Base-by-base conservation (phyloP, 2,113 vertebrate species). In the Melanostigma gelatinosum region DNA sequence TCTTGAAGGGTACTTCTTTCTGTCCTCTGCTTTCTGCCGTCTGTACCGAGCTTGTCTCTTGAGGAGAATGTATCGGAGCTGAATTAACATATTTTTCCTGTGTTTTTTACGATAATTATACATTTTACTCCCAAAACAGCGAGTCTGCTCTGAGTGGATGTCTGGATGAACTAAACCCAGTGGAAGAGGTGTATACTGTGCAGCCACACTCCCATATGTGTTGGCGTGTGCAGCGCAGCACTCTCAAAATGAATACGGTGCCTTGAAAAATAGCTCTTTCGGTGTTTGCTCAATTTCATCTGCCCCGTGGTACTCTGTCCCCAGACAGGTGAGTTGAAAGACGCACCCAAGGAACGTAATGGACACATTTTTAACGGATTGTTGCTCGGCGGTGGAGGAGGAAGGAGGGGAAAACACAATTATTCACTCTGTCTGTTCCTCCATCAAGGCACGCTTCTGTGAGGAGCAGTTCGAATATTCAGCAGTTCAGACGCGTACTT, bases 351-450 rank as follows among this genome's bases (percentile, higher is more conserved):
- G 85, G 70, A 75, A 65, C 62, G 71, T 68, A 80, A 83, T 76
- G 73, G 86, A 91, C 77, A 87, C 76, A 58, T 77, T 88, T 63
- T 85, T 87, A 86, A 89, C 87, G 90, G 87, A 86, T 71, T 84
- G 74, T 75, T 84, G 77, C 83, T 77, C 42, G 8, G 58, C 13
- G 72, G 61, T 62, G 27, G 72, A 74, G 69, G 69, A 82, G 46
- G 54, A 57, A 76, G 80, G 70, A 46, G 60, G 79, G 61, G 67
- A 76, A 76, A 78, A 79, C 50, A 61, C 76, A 89, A 87, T 89
- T 76, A 77, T 80, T 86, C 86, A 85, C 71, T 78, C 46, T 66
- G 80, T 60, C 77, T 62, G 58, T 73, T 88, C 65, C 36, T 82
- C 74, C 63, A 58, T 66, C 68, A 86, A 70, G 77, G 61, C 22